These are phyloP conservation scores for Artibeus jamaicensis DNA, from an alignment of 2,797 vertebrate species.

Conservation along the genomic window DNA sequence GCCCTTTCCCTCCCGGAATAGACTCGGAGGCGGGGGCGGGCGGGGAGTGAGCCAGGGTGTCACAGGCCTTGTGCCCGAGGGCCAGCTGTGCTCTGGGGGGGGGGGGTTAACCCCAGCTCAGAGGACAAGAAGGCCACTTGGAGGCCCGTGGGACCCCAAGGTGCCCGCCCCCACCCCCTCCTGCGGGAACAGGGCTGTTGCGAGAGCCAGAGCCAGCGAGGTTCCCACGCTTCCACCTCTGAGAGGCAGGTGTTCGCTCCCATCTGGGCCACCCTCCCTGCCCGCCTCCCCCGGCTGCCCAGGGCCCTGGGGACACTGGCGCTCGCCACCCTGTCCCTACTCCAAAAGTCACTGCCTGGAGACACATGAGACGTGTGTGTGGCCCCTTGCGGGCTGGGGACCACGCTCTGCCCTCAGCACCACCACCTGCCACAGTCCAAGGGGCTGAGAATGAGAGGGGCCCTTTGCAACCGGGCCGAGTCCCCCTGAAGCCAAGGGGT, in stretches of 20 bases:
- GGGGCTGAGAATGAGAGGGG: rapidly evolving
- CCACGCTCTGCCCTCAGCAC: rapidly evolving
- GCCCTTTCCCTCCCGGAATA: neutral
- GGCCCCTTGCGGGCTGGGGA: neutral
- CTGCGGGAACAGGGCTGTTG: neutral
- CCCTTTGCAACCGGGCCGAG: rapidly evolving
- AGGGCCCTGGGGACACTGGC: neutral
- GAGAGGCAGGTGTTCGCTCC: neutral
- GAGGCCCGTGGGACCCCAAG: neutral
- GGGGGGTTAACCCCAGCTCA: neutral
- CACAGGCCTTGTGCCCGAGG: rapidly evolving
- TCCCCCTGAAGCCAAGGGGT: rapidly evolving
- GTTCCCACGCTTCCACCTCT: slow-evolving; percentile 6
- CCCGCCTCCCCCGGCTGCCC: neutral
- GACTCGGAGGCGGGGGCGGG: rapidly evolving
- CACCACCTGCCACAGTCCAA: neutral
- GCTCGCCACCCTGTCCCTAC: neutral
- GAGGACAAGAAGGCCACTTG: no score
- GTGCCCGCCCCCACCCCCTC: neutral
- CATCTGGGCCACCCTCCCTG: neutral
- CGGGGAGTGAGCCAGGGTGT: rapidly evolving
- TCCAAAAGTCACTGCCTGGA: neutral
- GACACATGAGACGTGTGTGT: neutral
- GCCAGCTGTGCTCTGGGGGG: neutral
- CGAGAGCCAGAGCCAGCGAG: rapidly evolving